Evolutionary conservation across 1,140 invertebrate genomes (phyloP).

Genomic region (Phthorimaea operculella): DNA sequence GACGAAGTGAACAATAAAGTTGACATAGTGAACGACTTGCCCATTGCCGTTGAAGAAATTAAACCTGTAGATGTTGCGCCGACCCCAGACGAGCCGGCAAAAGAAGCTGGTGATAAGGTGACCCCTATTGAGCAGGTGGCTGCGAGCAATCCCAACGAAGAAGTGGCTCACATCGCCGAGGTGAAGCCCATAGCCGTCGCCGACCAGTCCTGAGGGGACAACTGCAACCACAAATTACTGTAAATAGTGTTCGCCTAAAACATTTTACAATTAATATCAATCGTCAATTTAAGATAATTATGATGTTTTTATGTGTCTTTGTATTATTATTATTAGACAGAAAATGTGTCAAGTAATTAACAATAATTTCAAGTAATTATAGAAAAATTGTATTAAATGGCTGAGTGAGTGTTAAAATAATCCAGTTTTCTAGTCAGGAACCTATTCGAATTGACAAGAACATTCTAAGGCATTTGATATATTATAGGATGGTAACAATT

Average conservation of each 20-base stretch:
- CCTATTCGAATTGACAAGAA: not conserved
- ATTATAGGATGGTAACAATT: too few species aligned
- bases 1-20: not conserved
- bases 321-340: too few species aligned
- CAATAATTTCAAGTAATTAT: too few species aligned
- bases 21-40: not conserved
- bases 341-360: too few species aligned
- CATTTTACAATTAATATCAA: too few species aligned
- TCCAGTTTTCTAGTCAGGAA: not conserved
- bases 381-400: not conserved
- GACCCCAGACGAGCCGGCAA: not conserved
- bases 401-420: not conserved
- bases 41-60: not conserved
- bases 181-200: constrained; percentile 18
- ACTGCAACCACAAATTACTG: too few species aligned
- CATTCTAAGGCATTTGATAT: too few species aligned
- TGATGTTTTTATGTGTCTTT: too few species aligned
- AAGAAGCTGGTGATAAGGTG: not conserved
- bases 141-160: constrained; percentile 14
- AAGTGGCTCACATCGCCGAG: constrained; percentile 24
- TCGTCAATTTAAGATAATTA: too few species aligned
- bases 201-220: too few species aligned
- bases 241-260: too few species aligned
- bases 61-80: not conserved
- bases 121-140: not conserved